phyloP scores from a whole-genome alignment of 2,888 invertebrate genomes.

The Leucoma salicis region DNA sequence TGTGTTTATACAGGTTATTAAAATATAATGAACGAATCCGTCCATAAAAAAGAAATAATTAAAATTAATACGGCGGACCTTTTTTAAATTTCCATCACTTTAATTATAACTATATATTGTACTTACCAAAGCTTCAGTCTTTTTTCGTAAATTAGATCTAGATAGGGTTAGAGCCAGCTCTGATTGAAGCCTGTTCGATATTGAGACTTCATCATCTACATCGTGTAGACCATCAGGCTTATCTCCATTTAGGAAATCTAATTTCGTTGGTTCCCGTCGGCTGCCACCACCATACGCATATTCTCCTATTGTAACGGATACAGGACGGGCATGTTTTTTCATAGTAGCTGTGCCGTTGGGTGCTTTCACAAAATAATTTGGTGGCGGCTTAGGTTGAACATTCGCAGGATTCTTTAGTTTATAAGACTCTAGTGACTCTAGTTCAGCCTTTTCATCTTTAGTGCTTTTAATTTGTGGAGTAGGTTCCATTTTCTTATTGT shows the following conservation, averaged over 20 bases:
- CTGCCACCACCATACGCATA: constrained; percentile 83
- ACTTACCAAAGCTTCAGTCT: constrained; percentile 85
- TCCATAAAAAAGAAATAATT: no score
- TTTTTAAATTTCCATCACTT: no score
- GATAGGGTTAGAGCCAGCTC: constrained; percentile 89
- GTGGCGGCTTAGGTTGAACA: constrained; percentile 85
- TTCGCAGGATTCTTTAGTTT: constrained; percentile 85
- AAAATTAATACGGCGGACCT: no score
- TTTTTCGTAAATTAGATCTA: constrained; percentile 88
- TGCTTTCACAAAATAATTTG: constrained; percentile 85
- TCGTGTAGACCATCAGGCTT: constrained; percentile 60
- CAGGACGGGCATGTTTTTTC: constrained; percentile 82
- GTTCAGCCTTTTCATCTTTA: constrained; percentile 84
- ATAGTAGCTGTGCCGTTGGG: constrained; percentile 80
- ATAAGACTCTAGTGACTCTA: constrained; percentile 89
- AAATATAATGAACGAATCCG: no score
- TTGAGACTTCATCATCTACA: constrained; percentile 71
- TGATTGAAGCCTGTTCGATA: constrained; percentile 86
- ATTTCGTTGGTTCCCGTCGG: constrained; percentile 84
- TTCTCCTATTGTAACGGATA: constrained; percentile 88
- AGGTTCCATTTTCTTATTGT: constrained; percentile 53
- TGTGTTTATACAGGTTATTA: no score
- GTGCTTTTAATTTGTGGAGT: constrained; percentile 44
- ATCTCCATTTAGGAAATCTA: constrained; percentile 84
- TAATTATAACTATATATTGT: no score